Evolutionary conservation across 2,888 invertebrate genomes (phyloP), one percentile per base, ranked within the genome.

Genomic region (Unio delphinus): DNA sequence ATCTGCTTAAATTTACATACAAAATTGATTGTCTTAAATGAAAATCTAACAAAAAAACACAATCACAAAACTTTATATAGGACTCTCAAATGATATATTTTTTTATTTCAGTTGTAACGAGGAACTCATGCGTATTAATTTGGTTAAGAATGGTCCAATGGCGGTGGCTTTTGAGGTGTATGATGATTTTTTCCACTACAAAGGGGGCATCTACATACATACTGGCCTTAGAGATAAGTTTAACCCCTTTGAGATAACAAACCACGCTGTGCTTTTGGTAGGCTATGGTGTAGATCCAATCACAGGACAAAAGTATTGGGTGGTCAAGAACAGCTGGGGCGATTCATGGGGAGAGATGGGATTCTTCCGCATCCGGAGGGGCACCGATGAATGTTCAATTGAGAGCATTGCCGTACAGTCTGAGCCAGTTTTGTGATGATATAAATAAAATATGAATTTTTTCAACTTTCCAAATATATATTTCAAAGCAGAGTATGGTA

Each of bases 261-360:
- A 91, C 80, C 91, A 91, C 74, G 91, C 91, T 20, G 91, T 92
- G 5, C 80, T 91, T 34, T 73, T 91, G 34, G 91, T 91, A 20
- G 91, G 91, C 4, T 92, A 91, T 77, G 91, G 91, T 1, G 83
- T 75, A 1, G 90, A 91, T 54, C 80, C 34, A 60, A 73, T 67
- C 18, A 80, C 82, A 6, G 88, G 88, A 15, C 81, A 86, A 58
- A 85, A 88, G 61, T 91, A 83, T 76, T 90, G 91, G 89, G 87
- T 85, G 26, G 88, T 90, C 7, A 90, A 90, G 79, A 90, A 90
- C 78, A 89, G 89, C 69, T 91, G 90, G 90, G 89, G 90, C 6
- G 69, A 73, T 8, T 18, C 23, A 0, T 90, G 90, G 90, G 90
- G 89, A 54, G 83, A 90, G 74, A 68, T 82, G 5, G 90, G 90